Evolutionary conservation across 2,888 invertebrate genomes (phyloP), one percentile per base, ranked within the genome.

Genomic region (Hemaris fuciformis): DNA sequence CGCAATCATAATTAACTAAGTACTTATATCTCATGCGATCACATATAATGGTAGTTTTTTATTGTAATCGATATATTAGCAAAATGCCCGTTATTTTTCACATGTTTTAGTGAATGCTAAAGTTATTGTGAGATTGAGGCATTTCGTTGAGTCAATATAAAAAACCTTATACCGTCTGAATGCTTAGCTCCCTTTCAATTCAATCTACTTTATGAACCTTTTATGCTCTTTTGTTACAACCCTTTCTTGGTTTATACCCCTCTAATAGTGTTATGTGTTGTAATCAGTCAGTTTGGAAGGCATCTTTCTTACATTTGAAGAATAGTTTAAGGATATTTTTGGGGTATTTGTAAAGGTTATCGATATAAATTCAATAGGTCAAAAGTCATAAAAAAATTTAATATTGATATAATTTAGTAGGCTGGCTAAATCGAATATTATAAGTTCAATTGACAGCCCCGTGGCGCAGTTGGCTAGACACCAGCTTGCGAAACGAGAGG

Each of bases 141-240:
- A 38, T 38, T 38, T 38, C 38, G n/a, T n/a, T 4, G 13, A 38
- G n/a, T n/a, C 38, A n/a, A 38, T 27, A 53, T 18, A 18, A 53
- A 53, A 31, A 53, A 8, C 31, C 53, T 31, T 27, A 31, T 8
- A 53, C 18, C 18, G 53, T 27, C 31, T 53, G 18, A 53, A 31
- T 53, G 18, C 27, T 53, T 53, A 53, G 53, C 53, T 53, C 25
- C 53, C 53, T 53, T 53, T 53, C 31, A 53, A 53, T 31, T 53
- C 53, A 53, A 31, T 31, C 53, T 31, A 31, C 53, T 53, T 53
- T 53, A 53, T 31, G 53, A 53, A 8, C 27, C 15, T 27, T 53
- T 53, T 53, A 53, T 53, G 10, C 18, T 18, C 53, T 38, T 38
- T 38, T 38, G 38, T 38, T 38, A 38, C 38, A 53, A 53, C 53